Percentiles rank a stretch among this genome's conserved stretches.
These are phyloP conservation scores for Microtus montanus DNA, from an alignment of 2,113 vertebrate genomes.

Conservation along the genomic window DNA sequence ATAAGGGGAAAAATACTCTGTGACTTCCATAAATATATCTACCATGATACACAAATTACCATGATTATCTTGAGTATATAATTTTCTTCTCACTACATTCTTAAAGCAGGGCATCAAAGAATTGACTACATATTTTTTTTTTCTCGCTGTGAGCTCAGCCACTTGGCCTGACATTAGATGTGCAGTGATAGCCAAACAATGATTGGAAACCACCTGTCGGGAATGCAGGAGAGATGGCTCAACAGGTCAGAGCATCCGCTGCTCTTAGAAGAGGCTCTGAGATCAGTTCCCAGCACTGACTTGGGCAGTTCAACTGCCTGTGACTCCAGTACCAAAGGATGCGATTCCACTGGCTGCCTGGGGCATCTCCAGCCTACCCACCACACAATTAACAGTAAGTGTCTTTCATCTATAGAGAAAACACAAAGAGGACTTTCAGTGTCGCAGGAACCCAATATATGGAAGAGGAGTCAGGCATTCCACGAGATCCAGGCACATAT, in stretches of 20 bases:
- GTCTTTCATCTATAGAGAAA: background rate
- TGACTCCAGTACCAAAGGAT: background rate
- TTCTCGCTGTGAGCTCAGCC: background rate
- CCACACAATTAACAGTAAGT: background rate
- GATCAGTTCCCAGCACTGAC: background rate
- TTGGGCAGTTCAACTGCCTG: background rate
- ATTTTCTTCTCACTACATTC: background rate
- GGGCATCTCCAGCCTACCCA: background rate
- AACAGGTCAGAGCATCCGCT: too few species aligned
- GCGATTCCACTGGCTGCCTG: background rate
- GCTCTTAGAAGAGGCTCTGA: background rate
- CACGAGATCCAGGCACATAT: background rate
- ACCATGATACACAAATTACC: background rate
- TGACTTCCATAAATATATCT: background rate
- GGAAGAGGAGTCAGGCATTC: constrained; percentile 20
- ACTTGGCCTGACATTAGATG: background rate
- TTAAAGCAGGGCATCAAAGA: background rate
- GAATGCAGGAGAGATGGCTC: background rate
- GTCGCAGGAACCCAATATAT: background rate
- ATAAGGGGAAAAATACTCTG: background rate
- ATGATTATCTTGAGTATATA: background rate
- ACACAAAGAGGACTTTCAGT: background rate
- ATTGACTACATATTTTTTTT: constrained; percentile 4
- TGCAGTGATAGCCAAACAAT: background rate
- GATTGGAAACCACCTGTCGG: background rate